Conservation (phyloP, 2,888 invertebrate species). For the Colletes collaris region DNA sequence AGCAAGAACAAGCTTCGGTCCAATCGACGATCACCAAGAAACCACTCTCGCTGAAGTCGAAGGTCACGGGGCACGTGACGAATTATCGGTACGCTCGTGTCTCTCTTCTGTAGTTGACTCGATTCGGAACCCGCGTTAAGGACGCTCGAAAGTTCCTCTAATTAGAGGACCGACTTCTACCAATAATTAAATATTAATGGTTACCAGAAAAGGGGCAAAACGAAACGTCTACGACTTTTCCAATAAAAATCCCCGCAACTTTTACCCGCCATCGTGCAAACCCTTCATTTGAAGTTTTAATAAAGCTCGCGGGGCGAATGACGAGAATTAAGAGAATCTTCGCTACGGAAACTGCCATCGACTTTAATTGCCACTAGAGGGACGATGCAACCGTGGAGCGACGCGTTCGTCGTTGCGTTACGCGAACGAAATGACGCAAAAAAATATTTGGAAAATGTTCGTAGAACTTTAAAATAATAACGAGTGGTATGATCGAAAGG, state of each 20-base stretch:
- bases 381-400: neutral
- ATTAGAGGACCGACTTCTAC: constrained; percentile 16
- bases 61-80: constrained; percentile 41
- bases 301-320: constrained; percentile 6
- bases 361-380: constrained; percentile 10
- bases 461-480: too few relatives aligned
- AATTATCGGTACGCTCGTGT: constrained; percentile 20
- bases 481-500: too few relatives aligned
- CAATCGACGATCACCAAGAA: constrained; percentile 50
- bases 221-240: neutral
- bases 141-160: constrained; percentile 12
- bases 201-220: neutral
- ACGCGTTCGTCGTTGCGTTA: neutral
- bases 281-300: constrained; percentile 30
- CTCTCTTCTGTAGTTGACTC: constrained; percentile 4
- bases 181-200: constrained; percentile 28
- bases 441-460: neutral
- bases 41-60: constrained; percentile 49
- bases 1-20: constrained; percentile 33
- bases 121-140: neutral
- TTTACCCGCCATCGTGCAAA: neutral
- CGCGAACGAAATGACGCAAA: neutral
- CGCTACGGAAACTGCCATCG: neutral
- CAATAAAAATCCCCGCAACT: constrained; percentile 5
- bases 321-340: constrained; percentile 21